Evolutionary conservation across 2,888 invertebrate genomes (phyloP), one percentile per base, ranked within the genome.

Genomic region (Drosophila mimetica): DNA sequence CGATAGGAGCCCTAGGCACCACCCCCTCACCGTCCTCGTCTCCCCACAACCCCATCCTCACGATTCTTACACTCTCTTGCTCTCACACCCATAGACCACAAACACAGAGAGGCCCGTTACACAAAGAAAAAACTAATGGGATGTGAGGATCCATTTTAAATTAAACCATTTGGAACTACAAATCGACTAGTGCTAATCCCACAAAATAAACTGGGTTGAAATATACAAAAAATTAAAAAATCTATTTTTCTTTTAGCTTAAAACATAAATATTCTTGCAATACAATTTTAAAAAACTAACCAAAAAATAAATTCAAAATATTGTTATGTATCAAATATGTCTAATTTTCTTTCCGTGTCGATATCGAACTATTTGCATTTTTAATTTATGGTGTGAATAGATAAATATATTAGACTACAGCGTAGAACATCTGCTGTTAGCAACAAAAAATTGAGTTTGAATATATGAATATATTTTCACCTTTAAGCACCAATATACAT

Each of bases 1-100:
- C 71, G 36, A 51, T 61, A 82, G 83, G 86, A 87, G 87, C 85
- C 67, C 60, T 61, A 61, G 60, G 44, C 42, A 7, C 22, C 61
- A 8, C n/a, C 30, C 13, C 44, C 60, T 28, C 30, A 30, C 30
- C 30, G 0, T 9, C 25, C 42, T 14, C 25, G n/a, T n/a, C 9
- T 6, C 13, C 5, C 41, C 25, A 5, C 16, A 9, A 13, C 11
- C 28, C 16, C 8, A 28, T 14, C 37, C 57, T 13, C 28, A 20
- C 20, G 20, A 41, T 37, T 57, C 58, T 57, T 41, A n/a, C 37
- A 20, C 63, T 44, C 60, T 61, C 64, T 63, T 59, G 57, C 52
- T 42, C 63, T 67, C 70, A 67, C 44, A 66, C 59, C 54, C 46
- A 69, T 53, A 67, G 65, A 55, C 47, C 76, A 57, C 39, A 71